These are phyloP conservation scores for Drosophila neutralis DNA, from an alignment of 2,888 invertebrate species.

Conservation along the genomic window DNA sequence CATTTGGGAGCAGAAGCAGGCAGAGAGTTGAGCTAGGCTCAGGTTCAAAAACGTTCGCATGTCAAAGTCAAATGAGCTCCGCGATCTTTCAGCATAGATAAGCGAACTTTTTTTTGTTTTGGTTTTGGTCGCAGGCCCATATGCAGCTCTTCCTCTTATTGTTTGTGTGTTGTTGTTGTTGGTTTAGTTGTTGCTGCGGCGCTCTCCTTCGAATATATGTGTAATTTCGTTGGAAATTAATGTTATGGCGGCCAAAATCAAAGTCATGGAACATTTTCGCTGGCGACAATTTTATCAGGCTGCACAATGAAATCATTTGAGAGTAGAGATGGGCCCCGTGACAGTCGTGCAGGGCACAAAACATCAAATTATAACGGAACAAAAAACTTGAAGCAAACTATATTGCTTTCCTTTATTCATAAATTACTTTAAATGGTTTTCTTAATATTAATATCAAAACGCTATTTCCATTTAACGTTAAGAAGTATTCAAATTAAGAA, in stretches of 20 bases:
- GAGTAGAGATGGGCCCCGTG: slow-evolving; percentile 34
- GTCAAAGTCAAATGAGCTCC: slow-evolving; percentile 54
- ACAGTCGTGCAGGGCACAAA: neutral
- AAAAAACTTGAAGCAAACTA: neutral
- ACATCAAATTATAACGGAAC: too few relatives aligned
- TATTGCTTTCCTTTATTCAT: neutral
- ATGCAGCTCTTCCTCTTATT: slow-evolving; percentile 26
- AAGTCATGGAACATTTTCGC: slow-evolving; percentile 76
- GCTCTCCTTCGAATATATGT: slow-evolving; percentile 51
- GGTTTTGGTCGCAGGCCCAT: slow-evolving; percentile 41
- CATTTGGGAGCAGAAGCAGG: slow-evolving; percentile 69
- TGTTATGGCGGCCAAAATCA: slow-evolving; percentile 81
- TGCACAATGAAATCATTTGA: slow-evolving; percentile 76
- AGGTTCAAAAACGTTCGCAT: slow-evolving; percentile 55
- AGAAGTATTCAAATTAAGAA: neutral
- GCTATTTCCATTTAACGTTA: neutral
- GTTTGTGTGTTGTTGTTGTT: slow-evolving; percentile 25
- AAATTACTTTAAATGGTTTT: neutral
- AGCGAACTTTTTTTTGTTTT: slow-evolving; percentile 48
- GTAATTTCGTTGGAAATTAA: slow-evolving; percentile 78
- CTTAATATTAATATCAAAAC: neutral
- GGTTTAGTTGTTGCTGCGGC: slow-evolving; percentile 15
- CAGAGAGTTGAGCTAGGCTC: slow-evolving; percentile 34
- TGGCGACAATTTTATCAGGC: slow-evolving; percentile 83
- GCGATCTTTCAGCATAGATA: slow-evolving; percentile 78